phyloP scores from a whole-genome alignment of 2,797 vertebrate genomes.

The Gymnopithys bicolor region DNA sequence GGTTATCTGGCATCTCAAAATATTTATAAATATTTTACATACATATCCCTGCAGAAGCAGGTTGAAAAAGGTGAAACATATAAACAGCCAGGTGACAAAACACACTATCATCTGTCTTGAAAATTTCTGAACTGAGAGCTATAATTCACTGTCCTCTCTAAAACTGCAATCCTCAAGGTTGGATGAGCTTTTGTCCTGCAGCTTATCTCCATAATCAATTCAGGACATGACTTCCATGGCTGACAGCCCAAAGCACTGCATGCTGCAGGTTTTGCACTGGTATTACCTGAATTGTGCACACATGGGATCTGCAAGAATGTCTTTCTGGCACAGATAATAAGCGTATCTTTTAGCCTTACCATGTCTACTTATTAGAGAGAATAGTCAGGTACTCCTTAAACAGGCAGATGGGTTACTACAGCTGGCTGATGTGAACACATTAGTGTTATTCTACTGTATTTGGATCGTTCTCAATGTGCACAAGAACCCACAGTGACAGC shows the following conservation, averaged over 20 bases:
- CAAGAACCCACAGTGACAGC: background rate
- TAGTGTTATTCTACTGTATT: background rate
- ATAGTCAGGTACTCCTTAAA: background rate
- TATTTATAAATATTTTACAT: slow-evolving; percentile 1
- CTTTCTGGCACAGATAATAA: background rate
- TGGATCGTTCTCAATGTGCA: background rate
- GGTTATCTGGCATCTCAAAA: background rate
- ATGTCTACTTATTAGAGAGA: background rate
- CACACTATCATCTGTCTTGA: background rate
- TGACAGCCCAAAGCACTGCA: background rate
- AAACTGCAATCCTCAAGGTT: background rate
- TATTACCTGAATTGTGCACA: background rate
- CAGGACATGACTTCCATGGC: background rate
- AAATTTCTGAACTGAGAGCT: background rate
- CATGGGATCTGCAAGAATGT: background rate
- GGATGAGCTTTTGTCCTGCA: background rate
- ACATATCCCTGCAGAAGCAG: background rate
- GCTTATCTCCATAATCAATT: background rate
- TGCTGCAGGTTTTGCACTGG: background rate
- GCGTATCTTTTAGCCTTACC: background rate
- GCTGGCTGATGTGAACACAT: background rate
- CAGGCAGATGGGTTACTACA: background rate
- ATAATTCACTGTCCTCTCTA: background rate
- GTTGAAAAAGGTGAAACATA: background rate
- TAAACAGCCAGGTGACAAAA: background rate